Evolutionary conservation across 1,140 invertebrate genomes (phyloP).

Genomic region (Magallana ariakensis): DNA sequence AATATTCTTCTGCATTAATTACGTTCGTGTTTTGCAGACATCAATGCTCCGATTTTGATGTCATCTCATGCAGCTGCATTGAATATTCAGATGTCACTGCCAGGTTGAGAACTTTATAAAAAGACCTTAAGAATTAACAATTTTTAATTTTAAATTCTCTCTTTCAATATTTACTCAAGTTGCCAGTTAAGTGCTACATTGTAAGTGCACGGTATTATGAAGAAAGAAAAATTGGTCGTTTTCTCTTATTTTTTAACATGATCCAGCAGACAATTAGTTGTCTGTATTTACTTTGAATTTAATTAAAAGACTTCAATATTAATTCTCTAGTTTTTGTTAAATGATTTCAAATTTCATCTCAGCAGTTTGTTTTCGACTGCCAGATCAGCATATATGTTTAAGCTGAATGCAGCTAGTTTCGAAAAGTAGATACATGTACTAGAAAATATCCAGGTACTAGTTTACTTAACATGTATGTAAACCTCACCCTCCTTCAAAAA

Average conservation of each 20-base stretch:
- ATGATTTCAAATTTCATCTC: too few relatives aligned
- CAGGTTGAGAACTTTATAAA: background rate
- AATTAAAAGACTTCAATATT: background rate
- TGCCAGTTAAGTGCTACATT: background rate
- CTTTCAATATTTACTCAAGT: background rate
- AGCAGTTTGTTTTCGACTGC: too few relatives aligned
- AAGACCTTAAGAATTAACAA: background rate
- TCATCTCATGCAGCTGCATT: background rate
- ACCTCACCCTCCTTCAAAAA: too few relatives aligned
- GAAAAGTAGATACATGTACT: too few relatives aligned
- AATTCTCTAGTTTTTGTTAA: too few relatives aligned
- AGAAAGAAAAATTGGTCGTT: background rate
- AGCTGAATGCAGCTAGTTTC: too few relatives aligned
- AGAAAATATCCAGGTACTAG: too few relatives aligned
- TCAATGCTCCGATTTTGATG: background rate
- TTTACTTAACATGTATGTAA: too few relatives aligned
- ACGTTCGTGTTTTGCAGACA: background rate
- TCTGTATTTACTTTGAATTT: background rate
- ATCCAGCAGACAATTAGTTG: background rate
- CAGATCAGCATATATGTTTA: too few relatives aligned
- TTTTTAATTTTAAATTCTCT: background rate
- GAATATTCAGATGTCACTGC: background rate
- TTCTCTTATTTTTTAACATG: background rate
- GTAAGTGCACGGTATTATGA: background rate
- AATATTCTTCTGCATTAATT: background rate